Evolutionary conservation across 2,113 vertebrate genomes (phyloP).

Genomic region (Garra rufa): DNA sequence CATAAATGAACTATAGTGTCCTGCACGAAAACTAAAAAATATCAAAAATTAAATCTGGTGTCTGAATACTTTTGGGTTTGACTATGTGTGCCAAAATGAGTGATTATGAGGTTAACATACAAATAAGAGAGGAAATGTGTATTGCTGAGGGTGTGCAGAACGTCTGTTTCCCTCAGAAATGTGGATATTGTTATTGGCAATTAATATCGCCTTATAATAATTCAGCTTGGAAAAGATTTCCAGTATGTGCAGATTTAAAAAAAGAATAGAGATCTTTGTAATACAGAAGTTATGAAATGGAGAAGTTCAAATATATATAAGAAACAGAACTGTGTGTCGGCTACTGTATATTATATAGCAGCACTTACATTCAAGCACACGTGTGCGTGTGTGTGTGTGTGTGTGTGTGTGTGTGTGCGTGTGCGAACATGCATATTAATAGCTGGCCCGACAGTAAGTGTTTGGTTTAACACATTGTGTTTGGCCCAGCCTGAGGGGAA

Average conservation of each 20-base stretch:
- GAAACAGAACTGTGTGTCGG: slow-evolving; percentile 3
- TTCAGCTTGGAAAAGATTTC: neutral
- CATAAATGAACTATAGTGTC: too few relatives aligned
- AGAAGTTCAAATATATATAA: slow-evolving; percentile 16
- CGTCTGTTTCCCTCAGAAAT: neutral
- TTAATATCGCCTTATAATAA: neutral
- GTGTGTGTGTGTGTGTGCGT: slow-evolving; percentile 47
- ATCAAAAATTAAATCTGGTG: too few relatives aligned
- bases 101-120: neutral
- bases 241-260: slow-evolving; percentile 17
- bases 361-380: neutral
- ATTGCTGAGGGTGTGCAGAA: too few relatives aligned
- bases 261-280: slow-evolving; percentile 20
- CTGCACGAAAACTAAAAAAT: too few relatives aligned
- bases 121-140: neutral
- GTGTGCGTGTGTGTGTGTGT: slow-evolving; percentile 47
- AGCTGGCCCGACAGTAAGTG: slow-evolving; percentile 78
- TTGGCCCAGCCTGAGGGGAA: slow-evolving; percentile 78
- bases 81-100: too few relatives aligned
- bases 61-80: too few relatives aligned
- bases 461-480: slow-evolving; percentile 75
- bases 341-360: slow-evolving; percentile 12
- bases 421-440: slow-evolving; percentile 69
- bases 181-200: neutral
- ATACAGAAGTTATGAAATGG: slow-evolving; percentile 69